Evolutionary conservation across 2,888 invertebrate species (phyloP), one percentile per base, ranked within the genome.

Genomic region (Aplocera efformata): DNA sequence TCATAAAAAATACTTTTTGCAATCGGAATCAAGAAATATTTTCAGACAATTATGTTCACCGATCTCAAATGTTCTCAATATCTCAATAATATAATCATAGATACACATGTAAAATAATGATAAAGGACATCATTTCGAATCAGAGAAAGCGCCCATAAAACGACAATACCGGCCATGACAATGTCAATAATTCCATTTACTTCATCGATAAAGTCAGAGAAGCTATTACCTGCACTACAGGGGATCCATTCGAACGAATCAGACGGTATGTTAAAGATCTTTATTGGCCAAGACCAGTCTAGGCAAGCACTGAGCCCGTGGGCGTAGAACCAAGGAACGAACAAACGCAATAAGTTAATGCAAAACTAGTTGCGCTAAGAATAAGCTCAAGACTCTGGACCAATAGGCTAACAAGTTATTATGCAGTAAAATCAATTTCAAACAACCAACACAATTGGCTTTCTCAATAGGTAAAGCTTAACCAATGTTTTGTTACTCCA

Each of bases 231-330:
- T 35, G 32, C 52, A 24, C 52, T 30, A 38, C 52, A 43, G 54
- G 54, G 48, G 38, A 35, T 43, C 48, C 35, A 46, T 48, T 50
- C 43, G 32, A 47, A 43, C 39, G 46, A 48, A 48, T 51, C 45
- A 49, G 49, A 35, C 45, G 48, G 43, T 42, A 45, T 46, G 48
- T 50, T 45, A 38, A 47, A 52, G 47, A 48, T 48, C 50, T 52
- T 53, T 53, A 53, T 52, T 49, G 45, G 42, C 29, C 47, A 50
- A 48, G 55, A 60, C 63, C 57, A 55, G 63, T 58, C 59, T 57
- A 53, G 55, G 57, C 39, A 24, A 34, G 33, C 34, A 32, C 13
- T 24, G 35, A 22, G 30, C 34, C 42, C 50, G 65, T 64, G 59
- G 65, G 67, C 59, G 63, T 44, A 56, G 45, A 44, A 58, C 53